Conservation (phyloP, 2,113 vertebrate genomes). For the Ictalurus furcatus region DNA sequence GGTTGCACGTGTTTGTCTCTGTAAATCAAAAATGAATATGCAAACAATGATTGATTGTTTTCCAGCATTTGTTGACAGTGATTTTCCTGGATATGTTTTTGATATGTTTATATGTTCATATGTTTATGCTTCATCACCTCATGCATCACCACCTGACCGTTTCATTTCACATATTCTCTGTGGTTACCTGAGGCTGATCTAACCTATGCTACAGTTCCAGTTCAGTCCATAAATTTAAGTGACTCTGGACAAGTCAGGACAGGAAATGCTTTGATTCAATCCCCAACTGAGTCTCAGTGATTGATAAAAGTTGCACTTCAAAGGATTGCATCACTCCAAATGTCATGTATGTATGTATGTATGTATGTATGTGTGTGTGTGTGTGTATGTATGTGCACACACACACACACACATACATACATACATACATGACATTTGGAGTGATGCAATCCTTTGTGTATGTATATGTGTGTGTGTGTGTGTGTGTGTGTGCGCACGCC, state of each 20-base stretch:
- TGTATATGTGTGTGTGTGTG: too few species aligned
- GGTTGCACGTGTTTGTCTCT: background rate
- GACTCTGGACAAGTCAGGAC: constrained; percentile 16
- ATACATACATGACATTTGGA: too few species aligned
- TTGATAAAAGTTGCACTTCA: background rate
- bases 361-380: too few species aligned
- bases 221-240: background rate
- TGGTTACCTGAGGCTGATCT: background rate
- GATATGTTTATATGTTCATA: background rate
- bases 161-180: constrained; percentile 11
- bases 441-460: too few species aligned
- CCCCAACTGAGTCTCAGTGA: background rate
- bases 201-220: background rate
- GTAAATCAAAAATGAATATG: background rate
- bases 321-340: background rate
- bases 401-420: too few species aligned
- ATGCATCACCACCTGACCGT: constrained; percentile 18
- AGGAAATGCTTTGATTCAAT: constrained; percentile 7
- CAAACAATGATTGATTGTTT: background rate
- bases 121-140: background rate
- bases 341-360: too few species aligned
- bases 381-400: too few species aligned
- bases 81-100: background rate
- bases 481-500: too few species aligned
- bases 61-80: background rate